These are phyloP conservation scores for Pachycephus smyrnensis DNA, from an alignment of 2,888 invertebrate genomes.

Conservation along the genomic window DNA sequence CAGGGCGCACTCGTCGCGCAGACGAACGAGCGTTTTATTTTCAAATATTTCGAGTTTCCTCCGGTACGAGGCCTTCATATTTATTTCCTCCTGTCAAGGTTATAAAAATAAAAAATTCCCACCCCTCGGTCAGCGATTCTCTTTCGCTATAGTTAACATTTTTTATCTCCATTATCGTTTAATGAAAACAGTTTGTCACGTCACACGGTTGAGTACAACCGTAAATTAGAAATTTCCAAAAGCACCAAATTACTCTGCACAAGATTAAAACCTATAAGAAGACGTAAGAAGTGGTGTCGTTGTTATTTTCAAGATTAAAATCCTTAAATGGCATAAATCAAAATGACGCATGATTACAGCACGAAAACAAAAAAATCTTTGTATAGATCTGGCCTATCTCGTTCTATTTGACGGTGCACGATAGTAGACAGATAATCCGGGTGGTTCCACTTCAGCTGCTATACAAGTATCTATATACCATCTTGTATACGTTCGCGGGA, in stretches of 20 bases:
- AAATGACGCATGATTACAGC: background rate
- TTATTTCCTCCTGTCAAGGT: background rate
- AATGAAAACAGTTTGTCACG: background rate
- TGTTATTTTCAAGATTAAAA: no score
- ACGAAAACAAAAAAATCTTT: background rate
- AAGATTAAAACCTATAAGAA: no score
- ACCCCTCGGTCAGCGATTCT: no score
- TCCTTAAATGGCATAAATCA: no score
- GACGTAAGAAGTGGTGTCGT: no score
- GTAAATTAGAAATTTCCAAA: background rate
- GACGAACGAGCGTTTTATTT: background rate
- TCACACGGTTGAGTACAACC: background rate
- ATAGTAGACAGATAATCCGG: background rate
- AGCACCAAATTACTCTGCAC: no score
- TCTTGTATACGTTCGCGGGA: conserved; percentile 45
- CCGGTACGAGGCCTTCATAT: background rate
- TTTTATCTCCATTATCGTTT: background rate
- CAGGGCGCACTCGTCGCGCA: background rate
- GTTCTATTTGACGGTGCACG: background rate
- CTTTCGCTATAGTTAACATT: background rate
- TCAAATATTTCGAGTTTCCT: background rate
- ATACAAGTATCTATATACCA: conserved; percentile 35
- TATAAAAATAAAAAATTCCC: background rate
- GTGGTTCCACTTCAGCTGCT: background rate
- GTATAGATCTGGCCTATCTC: background rate